These are phyloP conservation scores for Fragum sueziense DNA, from an alignment of 2,888 invertebrate genomes.

Conservation along the genomic window DNA sequence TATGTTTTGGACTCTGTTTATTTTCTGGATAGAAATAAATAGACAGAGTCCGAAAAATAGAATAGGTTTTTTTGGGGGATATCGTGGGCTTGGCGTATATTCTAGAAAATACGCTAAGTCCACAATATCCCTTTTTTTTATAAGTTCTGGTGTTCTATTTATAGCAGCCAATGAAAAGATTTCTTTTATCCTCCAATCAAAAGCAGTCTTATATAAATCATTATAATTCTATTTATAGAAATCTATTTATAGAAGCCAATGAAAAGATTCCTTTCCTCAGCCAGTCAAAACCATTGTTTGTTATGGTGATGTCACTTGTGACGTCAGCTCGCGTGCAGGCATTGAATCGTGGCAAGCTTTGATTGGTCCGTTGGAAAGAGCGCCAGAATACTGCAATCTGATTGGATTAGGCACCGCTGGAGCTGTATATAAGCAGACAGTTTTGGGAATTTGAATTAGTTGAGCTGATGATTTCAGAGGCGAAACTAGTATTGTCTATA, in stretches of 20 bases:
- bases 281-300: too few relatives aligned
- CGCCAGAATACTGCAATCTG: not conserved
- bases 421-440: not conserved
- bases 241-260: too few relatives aligned
- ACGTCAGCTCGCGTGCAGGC: not conserved
- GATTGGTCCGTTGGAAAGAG: not conserved
- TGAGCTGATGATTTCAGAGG: too few relatives aligned
- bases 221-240: too few relatives aligned
- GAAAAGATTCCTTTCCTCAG: too few relatives aligned
- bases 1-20: too few relatives aligned
- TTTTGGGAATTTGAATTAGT: not conserved
- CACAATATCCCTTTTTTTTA: not conserved
- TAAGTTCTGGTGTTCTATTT: not conserved
- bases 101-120: not conserved
- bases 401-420: not conserved
- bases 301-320: not conserved
- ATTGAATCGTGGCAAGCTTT: not conserved
- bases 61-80: not conserved
- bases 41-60: too few relatives aligned
- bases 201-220: too few relatives aligned
- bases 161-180: not conserved
- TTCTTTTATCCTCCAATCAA: too few relatives aligned
- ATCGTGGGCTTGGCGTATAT: not conserved
- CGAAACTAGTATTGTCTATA: too few relatives aligned
- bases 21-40: too few relatives aligned